phyloP scores from a whole-genome alignment of 2,113 vertebrate species.

The Nothoprocta perdicaria region DNA sequence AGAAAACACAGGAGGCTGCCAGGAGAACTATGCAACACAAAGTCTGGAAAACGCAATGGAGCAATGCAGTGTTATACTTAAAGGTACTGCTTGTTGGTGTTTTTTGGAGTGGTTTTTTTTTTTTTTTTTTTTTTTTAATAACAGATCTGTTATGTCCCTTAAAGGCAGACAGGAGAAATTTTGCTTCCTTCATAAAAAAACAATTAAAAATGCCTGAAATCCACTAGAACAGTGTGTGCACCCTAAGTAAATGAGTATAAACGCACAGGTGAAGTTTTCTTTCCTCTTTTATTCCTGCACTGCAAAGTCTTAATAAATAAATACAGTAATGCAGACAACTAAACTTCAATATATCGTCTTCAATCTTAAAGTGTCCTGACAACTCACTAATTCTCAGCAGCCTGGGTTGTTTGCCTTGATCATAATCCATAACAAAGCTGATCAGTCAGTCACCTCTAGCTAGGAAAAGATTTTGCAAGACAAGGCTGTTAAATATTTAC shows the following conservation, averaged over 20 bases:
- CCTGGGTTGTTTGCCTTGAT: slow-evolving; percentile 43
- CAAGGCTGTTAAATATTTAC: not conserved
- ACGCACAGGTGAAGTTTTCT: not conserved
- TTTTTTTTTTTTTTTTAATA: not conserved
- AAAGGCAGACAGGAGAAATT: not conserved
- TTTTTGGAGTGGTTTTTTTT: not conserved
- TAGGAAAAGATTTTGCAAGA: not conserved
- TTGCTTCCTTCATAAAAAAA: not conserved
- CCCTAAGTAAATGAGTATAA: not conserved
- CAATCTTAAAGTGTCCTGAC: slow-evolving; percentile 22
- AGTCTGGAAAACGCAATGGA: not conserved
- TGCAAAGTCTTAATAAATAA: not conserved
- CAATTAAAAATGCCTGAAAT: not conserved
- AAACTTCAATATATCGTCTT: slow-evolving; percentile 5
- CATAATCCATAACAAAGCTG: slow-evolving; percentile 39
- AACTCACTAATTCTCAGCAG: slow-evolving; percentile 48
- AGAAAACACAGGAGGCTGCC: not conserved
- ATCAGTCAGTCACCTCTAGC: slow-evolving; percentile 39
- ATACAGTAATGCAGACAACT: not conserved
- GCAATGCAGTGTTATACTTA: not conserved
- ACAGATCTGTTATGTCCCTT: not conserved
- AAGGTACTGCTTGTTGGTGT: not conserved
- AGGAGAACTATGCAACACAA: not conserved
- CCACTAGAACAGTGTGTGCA: not conserved
- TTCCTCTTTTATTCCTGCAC: not conserved